Evolutionary conservation across 2,113 vertebrate species (phyloP).

Genomic region (Elgaria multicarinata): DNA sequence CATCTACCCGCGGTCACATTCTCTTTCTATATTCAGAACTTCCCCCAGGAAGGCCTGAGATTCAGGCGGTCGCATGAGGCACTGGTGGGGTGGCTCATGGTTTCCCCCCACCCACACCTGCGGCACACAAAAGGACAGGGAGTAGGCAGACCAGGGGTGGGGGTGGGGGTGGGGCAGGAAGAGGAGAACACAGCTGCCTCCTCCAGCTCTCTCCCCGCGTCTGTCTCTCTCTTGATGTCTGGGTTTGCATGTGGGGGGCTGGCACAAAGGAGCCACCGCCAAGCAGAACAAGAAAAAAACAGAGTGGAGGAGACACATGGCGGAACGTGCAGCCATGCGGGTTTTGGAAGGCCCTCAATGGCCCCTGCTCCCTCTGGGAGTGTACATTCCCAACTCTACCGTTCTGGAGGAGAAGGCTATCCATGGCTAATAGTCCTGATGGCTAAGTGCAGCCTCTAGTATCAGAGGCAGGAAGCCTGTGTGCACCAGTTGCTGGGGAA

Average conservation of each 20-base stretch:
- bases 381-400: too few relatives aligned
- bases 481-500: too few relatives aligned
- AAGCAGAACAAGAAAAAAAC: neutral
- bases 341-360: too few relatives aligned
- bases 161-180: neutral
- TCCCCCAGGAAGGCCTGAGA: neutral
- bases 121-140: neutral
- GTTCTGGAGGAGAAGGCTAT: too few relatives aligned
- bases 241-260: too few relatives aligned
- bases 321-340: neutral
- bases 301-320: neutral
- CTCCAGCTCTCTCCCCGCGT: neutral
- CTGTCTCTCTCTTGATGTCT: neutral
- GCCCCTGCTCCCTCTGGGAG: too few relatives aligned
- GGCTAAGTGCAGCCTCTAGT: too few relatives aligned
- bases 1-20: neutral
- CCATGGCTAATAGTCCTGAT: too few relatives aligned
- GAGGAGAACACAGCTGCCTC: neutral
- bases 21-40: conserved; percentile 5
- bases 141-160: neutral
- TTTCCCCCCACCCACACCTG: neutral
- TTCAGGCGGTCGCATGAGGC: neutral
- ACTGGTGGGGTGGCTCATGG: neutral
- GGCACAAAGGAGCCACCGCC: neutral
- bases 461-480: too few relatives aligned